These are phyloP conservation scores for Ophiodon elongatus DNA, from an alignment of 2,113 vertebrate genomes.

Conservation along the genomic window DNA sequence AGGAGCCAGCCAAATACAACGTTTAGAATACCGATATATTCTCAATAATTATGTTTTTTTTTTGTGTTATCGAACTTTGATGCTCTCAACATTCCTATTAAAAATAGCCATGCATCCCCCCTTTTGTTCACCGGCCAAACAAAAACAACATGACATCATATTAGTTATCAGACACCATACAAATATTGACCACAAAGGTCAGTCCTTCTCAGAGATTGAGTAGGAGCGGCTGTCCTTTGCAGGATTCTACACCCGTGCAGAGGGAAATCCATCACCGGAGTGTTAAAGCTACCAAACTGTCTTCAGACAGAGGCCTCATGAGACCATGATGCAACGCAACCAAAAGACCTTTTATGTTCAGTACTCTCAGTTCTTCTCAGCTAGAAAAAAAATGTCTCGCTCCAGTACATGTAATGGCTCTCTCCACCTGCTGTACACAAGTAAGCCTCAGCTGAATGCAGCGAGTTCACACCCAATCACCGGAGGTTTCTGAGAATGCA, in stretches of 20 bases:
- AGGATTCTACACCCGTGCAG: not conserved
- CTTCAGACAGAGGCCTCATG: constrained; percentile 25
- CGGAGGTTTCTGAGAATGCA: constrained; percentile 2
- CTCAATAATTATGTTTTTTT: not conserved
- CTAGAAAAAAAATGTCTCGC: constrained; percentile 35
- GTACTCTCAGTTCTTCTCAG: constrained; percentile 42
- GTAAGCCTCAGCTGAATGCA: constrained; percentile 24
- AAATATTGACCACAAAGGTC: constrained; percentile 9
- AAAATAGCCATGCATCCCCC: not conserved
- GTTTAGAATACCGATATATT: constrained; percentile 2
- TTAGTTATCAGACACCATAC: not conserved
- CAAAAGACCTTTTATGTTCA: constrained; percentile 35
- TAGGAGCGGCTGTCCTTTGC: not conserved
- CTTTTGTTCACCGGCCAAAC: not conserved
- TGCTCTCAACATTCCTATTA: not conserved
- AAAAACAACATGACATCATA: constrained; percentile 1
- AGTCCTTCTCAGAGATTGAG: not conserved
- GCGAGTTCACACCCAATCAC: constrained; percentile 7
- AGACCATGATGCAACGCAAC: constrained; percentile 45
- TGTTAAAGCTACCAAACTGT: constrained; percentile 27
- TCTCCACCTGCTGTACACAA: constrained; percentile 19
- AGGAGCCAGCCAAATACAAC: not conserved
- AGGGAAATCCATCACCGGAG: constrained; percentile 44
- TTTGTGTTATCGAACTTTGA: not conserved
- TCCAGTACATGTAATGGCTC: constrained; percentile 40